A percentile compares a stretch with the other conserved stretches of the same genome.
Conservation (phyloP, 1,140 invertebrate genomes). For the Meloidogyne chitwoodi region DNA sequence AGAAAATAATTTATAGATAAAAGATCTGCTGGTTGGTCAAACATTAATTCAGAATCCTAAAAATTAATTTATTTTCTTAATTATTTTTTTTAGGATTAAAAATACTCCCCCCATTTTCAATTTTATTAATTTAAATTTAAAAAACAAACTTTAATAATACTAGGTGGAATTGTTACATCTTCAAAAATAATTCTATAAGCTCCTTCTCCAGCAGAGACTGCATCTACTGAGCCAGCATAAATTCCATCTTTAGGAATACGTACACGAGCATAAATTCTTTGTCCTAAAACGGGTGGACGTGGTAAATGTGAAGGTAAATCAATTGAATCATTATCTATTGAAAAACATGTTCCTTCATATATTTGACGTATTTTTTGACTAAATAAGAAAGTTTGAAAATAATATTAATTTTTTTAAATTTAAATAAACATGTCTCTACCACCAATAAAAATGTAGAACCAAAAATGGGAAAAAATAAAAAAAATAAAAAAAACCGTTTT, state of each 20-base stretch:
- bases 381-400: not conserved
- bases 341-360: constrained; percentile 74
- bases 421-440: too few species aligned
- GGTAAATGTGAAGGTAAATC: constrained; percentile 93
- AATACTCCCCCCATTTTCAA: not conserved
- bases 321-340: constrained; percentile 71
- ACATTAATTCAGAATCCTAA: constrained; percentile 49
- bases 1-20: constrained; percentile 42
- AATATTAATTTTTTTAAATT: not conserved
- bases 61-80: too few species aligned
- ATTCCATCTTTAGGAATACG: constrained; percentile 90
- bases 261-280: constrained; percentile 76
- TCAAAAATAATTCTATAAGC: not conserved
- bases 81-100: not conserved
- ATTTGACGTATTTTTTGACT: constrained; percentile 80
- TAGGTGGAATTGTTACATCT: constrained; percentile 70
- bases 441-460: too few species aligned
- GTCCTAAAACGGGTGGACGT: constrained; percentile 88
- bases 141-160: constrained; percentile 75
- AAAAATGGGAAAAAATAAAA: not conserved
- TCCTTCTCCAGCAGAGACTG: not conserved
- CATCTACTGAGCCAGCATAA: constrained; percentile 71
- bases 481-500: constrained; percentile 66
- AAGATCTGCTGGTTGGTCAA: constrained; percentile 39
- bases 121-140: not conserved